Evolutionary conservation across 2,113 vertebrate genomes (phyloP), one percentile per base, ranked within the genome.

Genomic region (Trogon surrucura): DNA sequence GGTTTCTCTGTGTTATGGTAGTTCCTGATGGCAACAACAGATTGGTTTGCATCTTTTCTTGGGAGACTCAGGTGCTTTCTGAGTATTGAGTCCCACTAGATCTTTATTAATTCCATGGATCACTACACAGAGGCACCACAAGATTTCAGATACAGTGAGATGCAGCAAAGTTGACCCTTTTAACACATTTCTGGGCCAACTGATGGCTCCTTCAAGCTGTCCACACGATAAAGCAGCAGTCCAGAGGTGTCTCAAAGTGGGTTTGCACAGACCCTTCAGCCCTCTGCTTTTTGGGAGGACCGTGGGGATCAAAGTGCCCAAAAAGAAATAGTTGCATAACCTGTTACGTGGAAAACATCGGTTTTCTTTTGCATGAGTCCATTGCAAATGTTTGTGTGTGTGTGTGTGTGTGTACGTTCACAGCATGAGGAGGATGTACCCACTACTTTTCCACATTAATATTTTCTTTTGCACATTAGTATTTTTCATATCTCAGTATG

Each of bases 1-100:
- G 26, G 21, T 61, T 87, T 70, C 32, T 16, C 38, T 22, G 18
- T 16, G 8, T 17, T 11, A 5, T 5, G 13, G 19, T 29, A 8
- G 9, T 16, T 56, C 26, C 3, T 10, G 45, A 32, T 5, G 29
- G 27, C 0, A 4, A 16, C 0, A 0, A 26, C 4, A 23, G 53
- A 62, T 69, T 29, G 22, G 6, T 73, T 47, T 83, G 25, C 0
- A 0, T 30, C 27, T 57, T 45, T 25, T 5, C 0, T 6, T 9
- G 48, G 50, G 77, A 47, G 45, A 6, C 8, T 69, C 10, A 3
- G 51, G 10, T 14, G 1, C 16, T 61, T 78, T 45, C 82, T 25
- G 1, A 38, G 50, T 30, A 18, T 15, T 1, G 5, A 62, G 5
- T 84, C 36, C 73, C 36, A 4, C 7, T 5, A 66, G 79, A 27